Evolutionary conservation across 1,140 invertebrate species (phyloP).

Genomic region (Pseudomyrmex sp.): DNA sequence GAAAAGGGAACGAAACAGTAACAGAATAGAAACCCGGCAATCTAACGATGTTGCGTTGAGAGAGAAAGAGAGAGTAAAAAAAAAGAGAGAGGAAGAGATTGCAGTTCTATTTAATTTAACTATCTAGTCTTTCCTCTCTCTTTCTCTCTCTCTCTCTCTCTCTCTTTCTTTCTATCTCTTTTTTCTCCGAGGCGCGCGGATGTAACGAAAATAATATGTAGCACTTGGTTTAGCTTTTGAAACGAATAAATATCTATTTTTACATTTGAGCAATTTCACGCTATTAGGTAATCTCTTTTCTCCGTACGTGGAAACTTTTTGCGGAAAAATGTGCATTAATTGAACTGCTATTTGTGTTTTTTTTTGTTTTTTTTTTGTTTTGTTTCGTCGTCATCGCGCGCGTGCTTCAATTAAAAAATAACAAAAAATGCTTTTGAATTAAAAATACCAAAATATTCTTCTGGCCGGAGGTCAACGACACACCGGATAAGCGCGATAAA

Average conservation of each 20-base stretch:
- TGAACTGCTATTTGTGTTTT: not conserved
- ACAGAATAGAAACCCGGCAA: constrained; percentile 24
- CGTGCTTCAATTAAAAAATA: not conserved
- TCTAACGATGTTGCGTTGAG: not conserved
- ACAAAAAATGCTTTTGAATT: not conserved
- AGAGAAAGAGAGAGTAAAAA: no score
- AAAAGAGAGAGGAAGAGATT: not conserved
- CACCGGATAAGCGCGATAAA: not conserved
- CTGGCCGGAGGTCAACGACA: not conserved
- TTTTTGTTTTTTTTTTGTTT: not conserved
- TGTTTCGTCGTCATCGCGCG: not conserved
- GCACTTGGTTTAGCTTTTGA: not conserved
- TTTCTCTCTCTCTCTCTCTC: no score
- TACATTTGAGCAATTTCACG: not conserved
- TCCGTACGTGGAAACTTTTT: not conserved
- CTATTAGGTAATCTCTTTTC: not conserved
- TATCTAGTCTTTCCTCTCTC: not conserved
- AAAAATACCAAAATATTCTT: not conserved
- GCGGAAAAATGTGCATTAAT: not conserved
- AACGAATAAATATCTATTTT: constrained; percentile 11
- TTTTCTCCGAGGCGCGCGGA: not conserved
- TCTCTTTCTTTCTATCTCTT: no score
- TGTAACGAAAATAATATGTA: not conserved
- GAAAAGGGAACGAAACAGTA: not conserved
- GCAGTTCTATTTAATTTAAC: not conserved